These are phyloP conservation scores for Dolichopus griseipennis DNA, from an alignment of 2,888 invertebrate genomes.

Conservation along the genomic window DNA sequence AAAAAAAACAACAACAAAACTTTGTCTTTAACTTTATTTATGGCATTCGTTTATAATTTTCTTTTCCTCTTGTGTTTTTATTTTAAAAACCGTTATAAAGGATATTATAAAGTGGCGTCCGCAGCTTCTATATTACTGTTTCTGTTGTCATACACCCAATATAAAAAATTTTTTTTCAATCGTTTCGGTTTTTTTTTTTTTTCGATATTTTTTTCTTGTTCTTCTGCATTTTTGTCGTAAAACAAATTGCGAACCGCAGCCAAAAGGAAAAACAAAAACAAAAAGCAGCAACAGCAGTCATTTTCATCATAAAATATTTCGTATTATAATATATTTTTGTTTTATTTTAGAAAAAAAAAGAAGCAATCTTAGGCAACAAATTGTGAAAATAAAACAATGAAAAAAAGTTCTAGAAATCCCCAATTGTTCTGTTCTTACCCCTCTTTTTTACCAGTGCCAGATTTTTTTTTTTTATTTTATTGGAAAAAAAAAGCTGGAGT, in stretches of 20 bases:
- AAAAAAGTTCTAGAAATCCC: not conserved
- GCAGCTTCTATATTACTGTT: no score
- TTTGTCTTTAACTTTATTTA: not conserved
- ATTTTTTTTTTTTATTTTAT: not conserved
- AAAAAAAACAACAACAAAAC: not conserved
- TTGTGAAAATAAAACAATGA: not conserved
- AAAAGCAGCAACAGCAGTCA: not conserved
- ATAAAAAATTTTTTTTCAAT: not conserved
- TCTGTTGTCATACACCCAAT: not conserved
- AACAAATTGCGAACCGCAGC: not conserved
- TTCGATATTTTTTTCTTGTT: no score
- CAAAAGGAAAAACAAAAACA: no score
- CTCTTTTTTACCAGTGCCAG: not conserved
- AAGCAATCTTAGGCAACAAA: not conserved
- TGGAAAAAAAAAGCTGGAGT: not conserved
- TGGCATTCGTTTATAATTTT: not conserved
- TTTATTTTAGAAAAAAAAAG: not conserved
- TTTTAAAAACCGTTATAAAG: not conserved
- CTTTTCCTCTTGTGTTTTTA: not conserved
- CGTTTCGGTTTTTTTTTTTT: no score
- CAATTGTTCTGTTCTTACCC: not conserved
- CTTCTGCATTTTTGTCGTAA: not conserved
- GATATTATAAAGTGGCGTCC: not conserved
- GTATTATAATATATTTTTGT: not conserved
- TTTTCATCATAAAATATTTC: constrained; percentile 3